Evolutionary conservation across 1,140 invertebrate species (phyloP).

Genomic region (Thaumatotibia leucotreta): DNA sequence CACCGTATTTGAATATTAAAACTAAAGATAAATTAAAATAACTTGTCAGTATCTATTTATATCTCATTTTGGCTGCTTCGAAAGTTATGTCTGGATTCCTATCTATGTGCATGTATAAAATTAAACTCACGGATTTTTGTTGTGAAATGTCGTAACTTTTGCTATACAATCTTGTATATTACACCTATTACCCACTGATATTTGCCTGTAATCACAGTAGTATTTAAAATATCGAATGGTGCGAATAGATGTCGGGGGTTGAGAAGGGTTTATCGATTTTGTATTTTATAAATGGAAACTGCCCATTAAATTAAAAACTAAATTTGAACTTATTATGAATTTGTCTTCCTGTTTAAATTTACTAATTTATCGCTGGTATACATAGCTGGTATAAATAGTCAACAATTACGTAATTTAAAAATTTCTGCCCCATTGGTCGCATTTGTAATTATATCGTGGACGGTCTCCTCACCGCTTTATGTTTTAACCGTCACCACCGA

Average conservation of each 20-base stretch:
- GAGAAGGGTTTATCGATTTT: neutral
- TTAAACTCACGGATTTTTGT: neutral
- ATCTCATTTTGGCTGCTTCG: no score
- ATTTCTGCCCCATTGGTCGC: no score
- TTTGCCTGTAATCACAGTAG: neutral
- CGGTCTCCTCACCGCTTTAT: no score
- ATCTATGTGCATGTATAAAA: neutral
- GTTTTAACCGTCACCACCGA: no score
- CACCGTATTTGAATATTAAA: no score
- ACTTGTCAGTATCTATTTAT: no score
- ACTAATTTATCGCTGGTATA: no score
- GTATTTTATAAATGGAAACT: neutral
- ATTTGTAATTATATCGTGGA: no score
- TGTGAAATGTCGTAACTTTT: neutral
- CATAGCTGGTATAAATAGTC: no score
- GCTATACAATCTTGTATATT: neutral
- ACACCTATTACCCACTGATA: neutral
- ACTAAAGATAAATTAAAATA: neutral
- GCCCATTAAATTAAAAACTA: neutral
- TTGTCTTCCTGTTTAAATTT: no score
- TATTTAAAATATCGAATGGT: neutral
- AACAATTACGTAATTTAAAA: no score
- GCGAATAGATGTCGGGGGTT: neutral
- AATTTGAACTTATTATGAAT: no score
- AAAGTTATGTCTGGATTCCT: neutral